Base-by-base conservation (phyloP, 2,797 vertebrate genomes). In the Kryptolebias ocellatus region DNA sequence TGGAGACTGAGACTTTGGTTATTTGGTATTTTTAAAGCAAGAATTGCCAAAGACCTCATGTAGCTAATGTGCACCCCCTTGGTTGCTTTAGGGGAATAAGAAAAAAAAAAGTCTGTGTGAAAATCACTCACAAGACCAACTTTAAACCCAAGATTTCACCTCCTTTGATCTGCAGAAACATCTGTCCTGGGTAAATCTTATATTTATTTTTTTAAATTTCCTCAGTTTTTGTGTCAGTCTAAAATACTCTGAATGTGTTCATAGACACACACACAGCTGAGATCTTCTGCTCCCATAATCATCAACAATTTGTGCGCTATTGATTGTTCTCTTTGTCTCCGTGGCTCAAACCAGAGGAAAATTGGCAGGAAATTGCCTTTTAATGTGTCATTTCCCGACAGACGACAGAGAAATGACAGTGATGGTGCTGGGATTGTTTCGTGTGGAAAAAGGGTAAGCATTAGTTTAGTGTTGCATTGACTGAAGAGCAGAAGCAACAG, bases 311-410 rank as follows among this genome's bases (percentile, higher is more conserved):
- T 90, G 72, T 76, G 60, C 18, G 31, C 71, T 58, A 93, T 93
- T 80, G 90, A 93, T 89, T 81, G 60, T 80, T 37, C 49, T 63
- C 53, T 64, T 47, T 60, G 53, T 54, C 54, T 67, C 45, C 52
- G 9, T 39, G 42, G 54, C 54, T 74, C 80, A 75, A 74, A 67
- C 57, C 69, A 44, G 63, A 73, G 74, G 76, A 80, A 76, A 78
- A 86, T 83, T 81, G 76, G 27, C 80, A 81, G 91, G 84, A 94
- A 93, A 94, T 93, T 89, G 78, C 74, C 85, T 90, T 92, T 94
- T 90, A 89, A 76, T 72, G 53, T 84, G 80, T 88, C 90, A 86
- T 64, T 72, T 59, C 64, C 45, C 52, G 74, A 70, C 65, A 64
- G 68, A 56, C 50, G 16, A n/a, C 60, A 51, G 53, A 70, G 55